Conservation (phyloP, 2,888 invertebrate species). For the Brachyopa scutellaris region DNA sequence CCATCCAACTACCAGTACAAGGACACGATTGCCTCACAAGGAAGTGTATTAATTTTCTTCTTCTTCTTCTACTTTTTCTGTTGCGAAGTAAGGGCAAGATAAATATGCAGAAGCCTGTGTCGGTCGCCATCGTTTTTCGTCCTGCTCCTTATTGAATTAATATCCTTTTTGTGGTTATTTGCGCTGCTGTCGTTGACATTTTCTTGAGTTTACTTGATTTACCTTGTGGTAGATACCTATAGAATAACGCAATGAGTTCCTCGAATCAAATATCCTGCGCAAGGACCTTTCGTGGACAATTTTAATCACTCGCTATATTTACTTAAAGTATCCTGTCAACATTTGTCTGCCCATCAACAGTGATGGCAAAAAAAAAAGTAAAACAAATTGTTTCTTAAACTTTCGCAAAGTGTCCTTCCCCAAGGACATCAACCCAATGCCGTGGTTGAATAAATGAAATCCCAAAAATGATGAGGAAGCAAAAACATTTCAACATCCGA, state of each 20-base stretch:
- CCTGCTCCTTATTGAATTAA: constrained; percentile 44
- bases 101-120: constrained; percentile 8
- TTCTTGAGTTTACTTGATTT: constrained; percentile 38
- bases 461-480: neutral
- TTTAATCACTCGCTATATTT: constrained; percentile 20
- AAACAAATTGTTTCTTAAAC: neutral
- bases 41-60: constrained; percentile 39
- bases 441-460: neutral
- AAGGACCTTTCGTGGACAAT: constrained; percentile 1
- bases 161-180: constrained; percentile 63
- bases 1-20: neutral
- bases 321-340: constrained; percentile 12
- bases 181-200: constrained; percentile 25
- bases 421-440: neutral
- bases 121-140: neutral
- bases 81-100: neutral
- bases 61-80: neutral
- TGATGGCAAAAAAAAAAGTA: neutral
- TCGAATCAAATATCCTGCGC: neutral
- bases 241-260: constrained; percentile 10
- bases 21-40: neutral
- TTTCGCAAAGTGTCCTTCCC: neutral
- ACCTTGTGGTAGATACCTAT: constrained; percentile 38
- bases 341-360: constrained; percentile 4
- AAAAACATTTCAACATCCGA: neutral